Percentiles rank a stretch among this genome's conserved stretches.
Evolutionary conservation across 2,888 invertebrate genomes (phyloP).

Genomic region (Callyntrura sp.): DNA sequence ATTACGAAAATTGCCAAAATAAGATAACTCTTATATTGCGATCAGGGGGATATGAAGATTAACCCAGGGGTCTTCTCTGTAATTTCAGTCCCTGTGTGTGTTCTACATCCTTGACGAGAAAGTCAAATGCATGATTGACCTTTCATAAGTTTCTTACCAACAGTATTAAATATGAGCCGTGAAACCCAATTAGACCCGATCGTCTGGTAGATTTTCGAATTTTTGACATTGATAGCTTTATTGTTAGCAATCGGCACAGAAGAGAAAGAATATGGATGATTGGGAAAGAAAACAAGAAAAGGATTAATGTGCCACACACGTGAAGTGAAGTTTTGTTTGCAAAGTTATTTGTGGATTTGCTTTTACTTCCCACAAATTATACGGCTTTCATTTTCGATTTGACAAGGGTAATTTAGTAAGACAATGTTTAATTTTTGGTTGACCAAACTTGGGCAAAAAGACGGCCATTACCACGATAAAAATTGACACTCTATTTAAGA

Average conservation of each 20-base stretch:
- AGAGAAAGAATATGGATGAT: conserved; percentile 33
- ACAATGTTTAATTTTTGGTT: not conserved
- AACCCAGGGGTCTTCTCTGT: not conserved
- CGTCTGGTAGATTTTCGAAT: conserved; percentile 64
- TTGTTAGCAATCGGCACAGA: conserved; percentile 49
- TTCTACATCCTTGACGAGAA: not conserved
- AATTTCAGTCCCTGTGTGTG: not conserved
- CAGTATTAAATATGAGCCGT: conserved; percentile 49
- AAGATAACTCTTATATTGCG: not conserved
- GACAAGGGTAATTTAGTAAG: not conserved
- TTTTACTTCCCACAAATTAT: not conserved
- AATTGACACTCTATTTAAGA: not conserved
- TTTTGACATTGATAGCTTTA: conserved; percentile 71
- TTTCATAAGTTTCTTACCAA: not conserved
- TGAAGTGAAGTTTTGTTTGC: not conserved
- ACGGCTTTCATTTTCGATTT: not conserved
- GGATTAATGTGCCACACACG: conserved; percentile 25
- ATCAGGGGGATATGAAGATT: not conserved
- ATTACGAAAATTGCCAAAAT: not conserved
- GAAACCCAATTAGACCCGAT: conserved; percentile 69
- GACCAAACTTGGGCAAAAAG: conserved; percentile 20
- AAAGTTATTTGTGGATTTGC: not conserved
- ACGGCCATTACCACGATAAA: not conserved
- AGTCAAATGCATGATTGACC: not conserved
- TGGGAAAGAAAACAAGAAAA: not conserved